Evolutionary conservation across 2,888 invertebrate species (phyloP), one percentile per base, ranked within the genome.

Genomic region (Lithodes maja): DNA sequence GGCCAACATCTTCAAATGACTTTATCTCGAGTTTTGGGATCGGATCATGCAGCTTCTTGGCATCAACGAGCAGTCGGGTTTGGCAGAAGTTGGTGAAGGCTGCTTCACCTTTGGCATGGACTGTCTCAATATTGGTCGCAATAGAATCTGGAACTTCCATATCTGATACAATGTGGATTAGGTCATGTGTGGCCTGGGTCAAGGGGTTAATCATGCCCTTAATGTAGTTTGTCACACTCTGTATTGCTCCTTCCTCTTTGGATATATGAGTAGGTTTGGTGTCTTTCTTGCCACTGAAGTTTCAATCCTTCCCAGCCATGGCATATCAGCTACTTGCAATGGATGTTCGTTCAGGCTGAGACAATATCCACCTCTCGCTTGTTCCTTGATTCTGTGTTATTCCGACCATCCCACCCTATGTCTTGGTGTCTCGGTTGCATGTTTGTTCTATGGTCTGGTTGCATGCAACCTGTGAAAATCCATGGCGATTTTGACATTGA

Each of bases 81-180:
- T 75, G 75, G 75, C 75, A 75, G n/a, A 75, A 33, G 75, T 75
- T 75, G 5, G 17, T 75, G 49, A 75, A 75, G 17, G 49, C 49
- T 75, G 75, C 75, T 49, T 75, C 75, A 33, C 75, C 75, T 75
- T 75, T 75, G 75, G 75, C 75, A 75, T 49, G 75, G 17, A n/a
- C 49, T 15, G 75, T 75, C 75, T 75, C 75, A 75, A 61, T 61
- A 61, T 75, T n/a, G n/a, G 75, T 75, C n/a, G 75, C 17, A 75
- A 49, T 61, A 61, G 61, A 12, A 61, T 61, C 61, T 75, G 49
- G 75, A 75, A 75, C 75, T n/a, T 75, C 75, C 5, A 75, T 75
- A 75, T n/a, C 49, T 49, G 17, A 49, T 75, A 75, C 49, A n/a
- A 75, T 15, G 75, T 33, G 17, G n/a, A 49, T 75, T 5, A 75